Evolutionary conservation across 2,797 vertebrate genomes (phyloP).

Genomic region (Hipposideros larvatus): DNA sequence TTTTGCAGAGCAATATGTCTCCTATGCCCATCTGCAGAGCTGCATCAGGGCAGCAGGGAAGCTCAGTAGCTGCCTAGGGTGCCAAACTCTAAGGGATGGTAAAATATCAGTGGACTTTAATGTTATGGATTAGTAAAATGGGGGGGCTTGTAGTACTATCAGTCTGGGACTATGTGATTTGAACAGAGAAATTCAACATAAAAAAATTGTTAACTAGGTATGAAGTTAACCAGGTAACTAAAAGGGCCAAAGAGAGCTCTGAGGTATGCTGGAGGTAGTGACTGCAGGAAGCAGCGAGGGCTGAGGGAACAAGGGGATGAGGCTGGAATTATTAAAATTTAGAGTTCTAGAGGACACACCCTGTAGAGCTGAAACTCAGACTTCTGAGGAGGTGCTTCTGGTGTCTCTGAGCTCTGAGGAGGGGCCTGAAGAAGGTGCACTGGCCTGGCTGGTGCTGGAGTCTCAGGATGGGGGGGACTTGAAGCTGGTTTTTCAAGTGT

Average conservation of each 20-base stretch:
- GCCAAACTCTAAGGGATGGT: not conserved
- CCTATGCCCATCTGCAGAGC: not conserved
- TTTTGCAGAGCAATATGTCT: not conserved
- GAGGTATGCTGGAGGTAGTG: not conserved
- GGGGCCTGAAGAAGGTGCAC: not conserved
- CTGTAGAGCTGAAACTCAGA: not conserved
- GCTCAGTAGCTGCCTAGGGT: not conserved
- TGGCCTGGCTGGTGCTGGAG: too few species aligned
- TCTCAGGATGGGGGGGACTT: not conserved
- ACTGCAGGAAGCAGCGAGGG: not conserved
- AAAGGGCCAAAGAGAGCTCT: not conserved
- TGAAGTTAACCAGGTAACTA: not conserved
- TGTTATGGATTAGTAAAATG: not conserved
- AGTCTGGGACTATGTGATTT: not conserved
- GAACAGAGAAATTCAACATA: slow-evolving; percentile 23
- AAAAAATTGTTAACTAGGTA: not conserved
- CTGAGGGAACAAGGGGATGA: not conserved
- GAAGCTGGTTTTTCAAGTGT: not conserved
- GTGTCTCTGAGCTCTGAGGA: not conserved
- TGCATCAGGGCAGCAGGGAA: not conserved
- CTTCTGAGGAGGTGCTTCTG: not conserved
- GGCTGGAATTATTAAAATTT: not conserved
- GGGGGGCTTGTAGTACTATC: not conserved
- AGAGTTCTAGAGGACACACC: not conserved
- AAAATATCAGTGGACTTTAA: not conserved